phyloP scores from a whole-genome alignment of 2,113 vertebrate genomes.

The Leptocoma aspasia region DNA sequence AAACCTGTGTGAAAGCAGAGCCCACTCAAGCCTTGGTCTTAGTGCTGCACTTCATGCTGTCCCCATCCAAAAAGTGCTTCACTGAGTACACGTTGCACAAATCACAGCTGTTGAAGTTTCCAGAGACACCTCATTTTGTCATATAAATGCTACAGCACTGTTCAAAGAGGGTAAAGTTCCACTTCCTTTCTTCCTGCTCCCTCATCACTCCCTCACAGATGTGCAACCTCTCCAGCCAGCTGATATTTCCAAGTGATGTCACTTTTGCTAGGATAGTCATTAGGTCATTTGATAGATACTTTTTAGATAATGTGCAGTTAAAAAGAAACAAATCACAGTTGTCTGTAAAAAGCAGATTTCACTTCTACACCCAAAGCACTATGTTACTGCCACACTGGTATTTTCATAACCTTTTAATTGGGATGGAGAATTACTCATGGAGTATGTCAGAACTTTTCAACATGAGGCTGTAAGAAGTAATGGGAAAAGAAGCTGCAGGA shows the following conservation, averaged over 20 bases:
- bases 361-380: background rate
- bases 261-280: background rate
- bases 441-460: conserved; percentile 6
- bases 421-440: background rate
- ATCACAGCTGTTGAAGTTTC: background rate
- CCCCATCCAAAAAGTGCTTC: background rate
- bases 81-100: background rate
- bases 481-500: background rate
- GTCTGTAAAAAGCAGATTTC: background rate
- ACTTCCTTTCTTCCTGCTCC: background rate
- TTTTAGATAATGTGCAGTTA: background rate
- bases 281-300: background rate
- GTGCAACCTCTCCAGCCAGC: background rate
- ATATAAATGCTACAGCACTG: background rate
- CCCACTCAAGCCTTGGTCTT: rapidly evolving
- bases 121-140: background rate
- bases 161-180: background rate
- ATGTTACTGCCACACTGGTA: background rate
- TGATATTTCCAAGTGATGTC: background rate
- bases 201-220: background rate
- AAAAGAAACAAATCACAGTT: background rate
- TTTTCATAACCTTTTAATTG: conserved; percentile 57
- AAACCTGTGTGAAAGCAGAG: background rate
- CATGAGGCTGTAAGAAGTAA: background rate
- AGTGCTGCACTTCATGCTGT: background rate